phyloP scores from a whole-genome alignment of 2,797 vertebrate genomes.

The Pipistrellus kuhlii region DNA sequence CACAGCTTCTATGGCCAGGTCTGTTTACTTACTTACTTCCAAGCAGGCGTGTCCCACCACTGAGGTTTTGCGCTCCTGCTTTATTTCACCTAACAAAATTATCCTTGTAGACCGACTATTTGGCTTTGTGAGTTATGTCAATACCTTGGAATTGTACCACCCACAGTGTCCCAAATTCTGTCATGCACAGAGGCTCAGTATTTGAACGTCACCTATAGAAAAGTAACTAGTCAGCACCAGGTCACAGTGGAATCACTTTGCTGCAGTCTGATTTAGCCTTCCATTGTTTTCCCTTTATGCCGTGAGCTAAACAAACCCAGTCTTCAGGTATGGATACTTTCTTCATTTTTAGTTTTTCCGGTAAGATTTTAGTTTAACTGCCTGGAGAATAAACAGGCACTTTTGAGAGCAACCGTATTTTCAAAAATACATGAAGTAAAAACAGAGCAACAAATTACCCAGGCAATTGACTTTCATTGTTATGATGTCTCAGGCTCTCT shows the following conservation, averaged over 20 bases:
- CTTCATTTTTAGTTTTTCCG: neutral
- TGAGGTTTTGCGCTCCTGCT: conserved; percentile 47
- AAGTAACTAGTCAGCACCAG: conserved; percentile 76
- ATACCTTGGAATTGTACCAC: conserved; percentile 77
- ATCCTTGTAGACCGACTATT: conserved; percentile 57
- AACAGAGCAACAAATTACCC: conserved; percentile 53
- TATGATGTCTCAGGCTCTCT: neutral
- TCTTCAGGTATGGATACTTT: conserved; percentile 3
- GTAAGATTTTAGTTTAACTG: neutral
- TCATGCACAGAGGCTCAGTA: conserved; percentile 83
- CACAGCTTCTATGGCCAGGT: neutral
- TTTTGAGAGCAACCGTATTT: conserved; percentile 38
- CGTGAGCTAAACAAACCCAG: conserved; percentile 37
- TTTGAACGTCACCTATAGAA: conserved; percentile 78
- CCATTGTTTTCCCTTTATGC: conserved; percentile 62
- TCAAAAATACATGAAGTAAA: conserved; percentile 66
- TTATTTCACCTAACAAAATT: conserved; percentile 78
- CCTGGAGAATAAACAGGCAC: conserved; percentile 27
- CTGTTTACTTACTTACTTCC: conserved; percentile 62
- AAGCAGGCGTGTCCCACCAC: neutral
- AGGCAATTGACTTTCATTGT: conserved; percentile 18
- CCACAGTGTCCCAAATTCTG: conserved; percentile 79
- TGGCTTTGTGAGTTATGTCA: conserved; percentile 60
- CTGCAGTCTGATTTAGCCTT: conserved; percentile 67
- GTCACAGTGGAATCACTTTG: conserved; percentile 62